phyloP scores from a whole-genome alignment of 2,113 vertebrate species.

The Chaetorhynchus papuensis region DNA sequence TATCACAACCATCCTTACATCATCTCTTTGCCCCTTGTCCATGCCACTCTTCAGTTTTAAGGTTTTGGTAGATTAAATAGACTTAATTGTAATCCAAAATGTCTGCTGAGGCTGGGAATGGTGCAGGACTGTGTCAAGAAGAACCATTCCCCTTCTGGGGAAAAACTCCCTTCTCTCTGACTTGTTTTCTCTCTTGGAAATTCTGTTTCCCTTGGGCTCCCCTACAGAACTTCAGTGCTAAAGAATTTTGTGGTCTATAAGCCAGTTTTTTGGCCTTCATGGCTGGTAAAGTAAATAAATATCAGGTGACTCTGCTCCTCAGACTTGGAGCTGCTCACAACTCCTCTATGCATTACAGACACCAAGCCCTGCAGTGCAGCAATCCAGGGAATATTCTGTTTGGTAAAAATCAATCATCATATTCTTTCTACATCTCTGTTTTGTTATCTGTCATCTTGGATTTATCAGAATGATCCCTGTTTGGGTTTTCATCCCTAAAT shows the following conservation, averaged over 20 bases:
- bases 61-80: background rate
- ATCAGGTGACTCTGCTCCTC: background rate
- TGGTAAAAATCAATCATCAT: background rate
- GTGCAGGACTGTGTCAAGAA: background rate
- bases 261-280: background rate
- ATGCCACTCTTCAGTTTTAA: background rate
- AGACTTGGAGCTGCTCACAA: background rate
- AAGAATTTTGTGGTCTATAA: background rate
- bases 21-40: background rate
- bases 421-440: background rate
- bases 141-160: background rate
- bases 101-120: background rate
- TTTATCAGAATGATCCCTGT: background rate
- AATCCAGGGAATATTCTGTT: background rate
- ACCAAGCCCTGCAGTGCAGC: background rate
- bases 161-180: background rate
- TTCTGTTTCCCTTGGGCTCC: background rate
- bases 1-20: background rate
- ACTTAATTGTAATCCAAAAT: background rate
- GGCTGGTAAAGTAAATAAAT: background rate
- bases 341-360: background rate
- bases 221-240: background rate
- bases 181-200: background rate
- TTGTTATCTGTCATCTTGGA: background rate
- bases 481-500: background rate